phyloP scores from a whole-genome alignment of 2,888 invertebrate species.

The Eupithecia exiguata region DNA sequence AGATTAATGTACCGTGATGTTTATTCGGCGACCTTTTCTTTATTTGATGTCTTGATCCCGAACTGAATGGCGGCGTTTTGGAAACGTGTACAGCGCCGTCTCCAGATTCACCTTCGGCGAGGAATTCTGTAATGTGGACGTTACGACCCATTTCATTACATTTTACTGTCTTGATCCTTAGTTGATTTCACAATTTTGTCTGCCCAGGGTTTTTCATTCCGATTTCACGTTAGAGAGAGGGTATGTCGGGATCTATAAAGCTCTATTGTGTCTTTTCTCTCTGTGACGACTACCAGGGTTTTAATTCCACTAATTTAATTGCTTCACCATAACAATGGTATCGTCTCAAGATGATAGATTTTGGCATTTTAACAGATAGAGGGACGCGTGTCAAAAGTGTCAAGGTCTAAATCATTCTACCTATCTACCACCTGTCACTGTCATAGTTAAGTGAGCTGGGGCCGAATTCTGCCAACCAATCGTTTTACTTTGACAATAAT shows the following conservation, averaged over 20 bases:
- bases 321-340: too few species aligned
- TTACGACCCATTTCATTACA: conserved; percentile 17
- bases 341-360: too few species aligned
- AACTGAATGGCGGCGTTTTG: conserved; percentile 11
- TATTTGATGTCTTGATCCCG: conserved; percentile 33
- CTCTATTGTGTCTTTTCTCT: neutral
- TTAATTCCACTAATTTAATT: too few species aligned
- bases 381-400: too few species aligned
- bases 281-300: neutral
- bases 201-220: neutral
- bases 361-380: too few species aligned
- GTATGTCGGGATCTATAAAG: neutral
- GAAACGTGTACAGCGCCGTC: conserved; percentile 18
- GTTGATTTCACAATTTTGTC: conserved; percentile 10
- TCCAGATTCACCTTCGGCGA: neutral
- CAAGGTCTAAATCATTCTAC: too few species aligned
- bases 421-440: too few species aligned
- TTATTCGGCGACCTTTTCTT: conserved; percentile 23
- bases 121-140: conserved; percentile 1
- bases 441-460: too few species aligned
- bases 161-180: conserved; percentile 5
- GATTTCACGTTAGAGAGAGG: neutral
- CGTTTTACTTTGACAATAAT: too few species aligned
- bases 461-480: too few species aligned
- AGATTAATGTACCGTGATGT: conserved; percentile 31